These are phyloP conservation scores for Apotomis capreana DNA, from an alignment of 2,888 invertebrate species.

Conservation along the genomic window DNA sequence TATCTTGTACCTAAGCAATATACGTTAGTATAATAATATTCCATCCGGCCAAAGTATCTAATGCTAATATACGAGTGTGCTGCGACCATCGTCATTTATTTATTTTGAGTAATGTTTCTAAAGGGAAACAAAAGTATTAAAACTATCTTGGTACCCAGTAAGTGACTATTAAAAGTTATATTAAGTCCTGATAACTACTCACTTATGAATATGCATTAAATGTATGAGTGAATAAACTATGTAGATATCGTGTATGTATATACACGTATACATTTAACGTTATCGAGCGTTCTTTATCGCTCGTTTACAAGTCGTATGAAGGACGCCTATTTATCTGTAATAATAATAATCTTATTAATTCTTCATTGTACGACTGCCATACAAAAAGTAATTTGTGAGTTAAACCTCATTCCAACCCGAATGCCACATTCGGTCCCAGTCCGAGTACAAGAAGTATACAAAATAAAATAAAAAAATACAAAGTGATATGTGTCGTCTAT, in stretches of 20 bases:
- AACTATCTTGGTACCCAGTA: neutral
- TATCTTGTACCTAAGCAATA: no score
- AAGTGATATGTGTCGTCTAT: neutral
- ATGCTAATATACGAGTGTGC: no score
- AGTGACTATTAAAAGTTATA: neutral
- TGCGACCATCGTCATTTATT: neutral
- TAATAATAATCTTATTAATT: neutral
- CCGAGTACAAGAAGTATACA: neutral
- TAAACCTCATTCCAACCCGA: neutral
- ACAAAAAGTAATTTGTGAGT: neutral
- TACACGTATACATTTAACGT: neutral
- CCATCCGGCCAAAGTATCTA: no score
- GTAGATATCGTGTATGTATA: neutral
- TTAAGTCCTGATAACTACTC: slow-evolving; percentile 14
- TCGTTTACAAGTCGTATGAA: neutral
- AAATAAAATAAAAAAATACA: neutral
- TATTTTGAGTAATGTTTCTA: neutral
- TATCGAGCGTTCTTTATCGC: neutral
- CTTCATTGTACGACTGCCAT: neutral
- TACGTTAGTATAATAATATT: no score
- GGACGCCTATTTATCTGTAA: neutral
- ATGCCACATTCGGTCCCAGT: no score
- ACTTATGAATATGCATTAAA: neutral
- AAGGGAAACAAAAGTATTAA: neutral
- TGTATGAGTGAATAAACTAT: neutral